phyloP scores from a whole-genome alignment of 2,888 invertebrate genomes.

The Azorinus chamasolen region DNA sequence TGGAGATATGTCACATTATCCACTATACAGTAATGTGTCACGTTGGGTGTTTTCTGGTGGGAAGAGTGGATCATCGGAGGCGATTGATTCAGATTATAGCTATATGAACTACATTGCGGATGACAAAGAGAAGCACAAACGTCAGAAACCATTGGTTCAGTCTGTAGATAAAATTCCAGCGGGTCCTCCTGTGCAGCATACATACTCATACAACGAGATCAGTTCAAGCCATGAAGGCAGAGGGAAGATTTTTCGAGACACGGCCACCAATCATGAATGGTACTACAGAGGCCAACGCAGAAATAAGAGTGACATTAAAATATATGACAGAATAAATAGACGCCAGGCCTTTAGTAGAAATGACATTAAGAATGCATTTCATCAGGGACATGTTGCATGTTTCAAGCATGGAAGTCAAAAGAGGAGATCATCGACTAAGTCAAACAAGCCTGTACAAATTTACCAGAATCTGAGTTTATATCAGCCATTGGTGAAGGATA shows the following conservation, averaged over 20 bases:
- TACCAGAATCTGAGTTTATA: constrained; percentile 19
- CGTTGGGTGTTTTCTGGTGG: constrained; percentile 64
- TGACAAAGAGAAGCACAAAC: background rate
- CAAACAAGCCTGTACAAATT: constrained; percentile 44
- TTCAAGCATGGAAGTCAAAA: constrained; percentile 41
- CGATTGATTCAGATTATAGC: background rate
- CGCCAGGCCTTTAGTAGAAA: too few species aligned
- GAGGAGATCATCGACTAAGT: constrained; percentile 36
- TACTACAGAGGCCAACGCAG: too few species aligned
- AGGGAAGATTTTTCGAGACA: too few species aligned
- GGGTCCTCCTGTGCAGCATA: too few species aligned
- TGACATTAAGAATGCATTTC: background rate
- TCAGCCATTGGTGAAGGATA: too few species aligned
- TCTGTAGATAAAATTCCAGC: too few species aligned
- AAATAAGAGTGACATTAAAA: too few species aligned
- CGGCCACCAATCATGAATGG: too few species aligned
- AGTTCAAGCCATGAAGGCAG: too few species aligned
- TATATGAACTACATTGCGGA: constrained; percentile 7
- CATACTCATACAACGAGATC: too few species aligned
- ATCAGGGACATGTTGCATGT: constrained; percentile 53
- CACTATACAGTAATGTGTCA: constrained; percentile 63
- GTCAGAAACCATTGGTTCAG: too few species aligned
- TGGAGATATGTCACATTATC: constrained; percentile 44
- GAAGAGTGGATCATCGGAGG: background rate
- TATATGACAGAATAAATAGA: too few species aligned